A percentile compares a stretch with the other conserved stretches of the same genome.
These are phyloP conservation scores for Cloeon dipterum DNA, from an alignment of 2,888 invertebrate genomes.

Conservation along the genomic window DNA sequence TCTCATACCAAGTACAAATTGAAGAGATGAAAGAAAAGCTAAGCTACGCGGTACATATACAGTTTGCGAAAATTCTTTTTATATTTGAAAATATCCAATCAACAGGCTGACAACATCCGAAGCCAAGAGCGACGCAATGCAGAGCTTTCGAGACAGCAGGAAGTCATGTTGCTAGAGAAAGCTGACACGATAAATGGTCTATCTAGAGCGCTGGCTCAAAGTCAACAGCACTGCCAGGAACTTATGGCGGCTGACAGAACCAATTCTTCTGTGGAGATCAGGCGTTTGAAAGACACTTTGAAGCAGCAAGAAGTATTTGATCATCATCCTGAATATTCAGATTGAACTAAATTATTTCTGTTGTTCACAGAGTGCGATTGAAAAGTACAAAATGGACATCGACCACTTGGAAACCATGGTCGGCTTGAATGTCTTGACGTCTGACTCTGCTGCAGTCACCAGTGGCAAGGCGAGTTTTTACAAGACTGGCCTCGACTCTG, in stretches of 20 bases:
- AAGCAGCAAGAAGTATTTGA: no score
- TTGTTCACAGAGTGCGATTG: background rate
- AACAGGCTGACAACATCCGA: no score
- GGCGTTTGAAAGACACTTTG: no score
- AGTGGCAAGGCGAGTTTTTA: no score
- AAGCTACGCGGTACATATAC: no score
- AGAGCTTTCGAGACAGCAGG: conserved; percentile 32
- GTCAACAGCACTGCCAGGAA: conserved; percentile 26
- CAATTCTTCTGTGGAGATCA: no score
- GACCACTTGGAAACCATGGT: background rate
- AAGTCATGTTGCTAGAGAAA: conserved; percentile 34
- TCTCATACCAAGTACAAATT: no score
- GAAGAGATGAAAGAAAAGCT: no score
- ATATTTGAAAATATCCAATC: no score
- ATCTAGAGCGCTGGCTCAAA: conserved; percentile 31
- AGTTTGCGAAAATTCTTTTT: no score
- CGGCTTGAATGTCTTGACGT: background rate
- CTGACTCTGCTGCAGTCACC: background rate
- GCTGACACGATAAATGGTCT: conserved; percentile 34
- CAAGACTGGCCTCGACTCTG: background rate
- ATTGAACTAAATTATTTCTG: no score
- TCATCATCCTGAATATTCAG: no score
- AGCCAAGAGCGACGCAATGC: conserved; percentile 13
- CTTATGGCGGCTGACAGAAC: conserved; percentile 14
- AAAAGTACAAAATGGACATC: background rate